Percentiles rank a stretch among this genome's conserved stretches.
phyloP scores from a whole-genome alignment of 2,888 invertebrate genomes.

The Athalia cordata region DNA sequence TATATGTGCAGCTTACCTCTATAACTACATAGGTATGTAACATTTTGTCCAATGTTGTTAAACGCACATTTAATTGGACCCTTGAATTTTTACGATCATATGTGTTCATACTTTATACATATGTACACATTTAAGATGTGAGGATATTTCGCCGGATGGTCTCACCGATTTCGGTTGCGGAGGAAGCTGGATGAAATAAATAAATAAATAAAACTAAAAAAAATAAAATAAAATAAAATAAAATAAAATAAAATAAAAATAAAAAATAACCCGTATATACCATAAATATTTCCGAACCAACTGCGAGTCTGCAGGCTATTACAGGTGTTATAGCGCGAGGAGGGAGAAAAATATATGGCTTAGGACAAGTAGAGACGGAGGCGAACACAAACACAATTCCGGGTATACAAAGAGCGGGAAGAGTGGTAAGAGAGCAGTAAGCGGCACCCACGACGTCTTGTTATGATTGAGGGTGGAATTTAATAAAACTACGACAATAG shows the following conservation, averaged over 20 bases:
- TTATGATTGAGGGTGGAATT: slow-evolving; percentile 43
- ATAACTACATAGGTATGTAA: no score
- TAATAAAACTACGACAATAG: slow-evolving; percentile 43
- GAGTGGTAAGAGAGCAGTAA: slow-evolving; percentile 38
- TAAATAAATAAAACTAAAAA: no score
- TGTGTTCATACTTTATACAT: no score
- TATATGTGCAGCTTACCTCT: no score
- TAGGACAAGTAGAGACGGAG: slow-evolving; percentile 33
- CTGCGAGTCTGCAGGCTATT: slow-evolving; percentile 46
- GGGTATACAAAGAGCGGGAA: slow-evolving; percentile 3
- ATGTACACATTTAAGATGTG: not conserved
- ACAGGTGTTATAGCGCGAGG: slow-evolving; percentile 39
- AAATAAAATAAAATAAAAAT: no score
- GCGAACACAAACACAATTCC: slow-evolving; percentile 30
- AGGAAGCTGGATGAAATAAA: slow-evolving; percentile 9
- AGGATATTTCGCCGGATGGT: not conserved
- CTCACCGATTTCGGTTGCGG: slow-evolving; percentile 39
- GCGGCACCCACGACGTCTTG: slow-evolving; percentile 43
- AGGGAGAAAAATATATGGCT: slow-evolving; percentile 27
- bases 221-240: not conserved
- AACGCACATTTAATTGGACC: slow-evolving; percentile 33
- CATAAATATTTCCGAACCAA: slow-evolving; percentile 45
- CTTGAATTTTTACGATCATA: slow-evolving; percentile 41
- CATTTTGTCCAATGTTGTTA: slow-evolving; percentile 4
- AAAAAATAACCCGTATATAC: not conserved